Base-by-base conservation (phyloP, 1,140 invertebrate species). In the Dendrolimus punctatus region DNA sequence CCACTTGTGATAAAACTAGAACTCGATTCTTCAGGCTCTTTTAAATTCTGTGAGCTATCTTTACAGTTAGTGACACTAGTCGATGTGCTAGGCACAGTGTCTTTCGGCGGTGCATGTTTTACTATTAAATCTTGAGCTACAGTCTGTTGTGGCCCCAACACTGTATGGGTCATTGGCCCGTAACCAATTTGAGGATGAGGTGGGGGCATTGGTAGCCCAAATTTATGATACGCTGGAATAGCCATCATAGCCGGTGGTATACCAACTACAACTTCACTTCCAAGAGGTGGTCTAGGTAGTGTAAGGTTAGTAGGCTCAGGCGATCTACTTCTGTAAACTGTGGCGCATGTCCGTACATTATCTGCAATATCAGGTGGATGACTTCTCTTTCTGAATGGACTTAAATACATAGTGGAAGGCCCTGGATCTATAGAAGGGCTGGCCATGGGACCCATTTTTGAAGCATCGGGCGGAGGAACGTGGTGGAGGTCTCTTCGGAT, bases 401-500 rank as follows among this genome's bases (percentile, higher is more conserved):
- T 88, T 5, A 85, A 53, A 60, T 76, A 86, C 60, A 86, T 84
- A 47, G 69, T 73, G 38, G 84, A 80, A 55, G 89, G 91, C 72
- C 85, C 91, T 73, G 89, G 88, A 84, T 79, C 90, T 76, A 90
- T 90, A 8, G 80, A 63, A 7, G 76, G 71, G 58, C 73, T 84
- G 5, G 72, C 40, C 49, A 84, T 70, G 66, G 79, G 75, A 51
- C 62, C 60, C 38, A 86, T 76, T 88, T 91, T 81, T 61, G 87
- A 58, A 69, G 89, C 73, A 58, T 87, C 82, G 8, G 74, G 76
- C 37, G 80, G 80, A 43, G 66, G 51, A 3, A 85, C 67, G 61
- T 91, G 91, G 54, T 93, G 89, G 36, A 94, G 79, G 64, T 94
- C 93, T 71, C 92, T 86, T 40, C 93, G 87, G 36, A 94, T 93